Evolutionary conservation across 2,888 invertebrate species (phyloP), one percentile per base, ranked within the genome.

Genomic region (Pachliopta kotzebuea): DNA sequence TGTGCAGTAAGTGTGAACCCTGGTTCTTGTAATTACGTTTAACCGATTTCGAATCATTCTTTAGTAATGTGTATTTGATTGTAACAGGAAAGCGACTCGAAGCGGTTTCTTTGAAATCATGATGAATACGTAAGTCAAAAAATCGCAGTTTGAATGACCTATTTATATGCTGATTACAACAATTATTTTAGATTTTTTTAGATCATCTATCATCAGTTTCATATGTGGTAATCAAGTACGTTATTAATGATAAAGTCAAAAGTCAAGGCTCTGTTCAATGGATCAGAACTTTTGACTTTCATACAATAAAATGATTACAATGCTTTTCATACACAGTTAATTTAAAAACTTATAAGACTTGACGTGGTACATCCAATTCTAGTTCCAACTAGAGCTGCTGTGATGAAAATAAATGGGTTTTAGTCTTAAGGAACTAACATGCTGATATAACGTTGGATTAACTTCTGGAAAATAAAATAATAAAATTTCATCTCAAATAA

Each of bases 341-440:
- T 63, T 55, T 55, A 24, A 24, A 53, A 63, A 63, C 29, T 63
- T 54, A 63, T 53, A 63, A 58, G 54, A 49, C 45, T 63, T 55
- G 63, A 59, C 63, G 31, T 31, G 54, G 55, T 63, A 54, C 45
- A 54, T 58, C 54, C 29, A 55, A 59, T 59, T 59, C 59, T 54
- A 63, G 59, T 59, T 45, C 49, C 45, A 45, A n/a, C 45, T 45
- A 45, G 45, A 49, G 55, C 59, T 45, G 31, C 54, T 21, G 59
- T 21, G 58, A 63, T 63, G 63, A 59, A 63, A 59, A 63, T 54
- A 54, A 59, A 63, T 63, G 54, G 29, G 21, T 49, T 57, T 63
- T 54, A 63, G 45, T 54, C 54, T 57, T 17, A 52, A 57, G 20
- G 58, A 26, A 26, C 20, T 42, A 53, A 60, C 53, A 60, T 60